Evolutionary conservation across 2,888 invertebrate genomes (phyloP).

Genomic region (Melipona bicolor): DNA sequence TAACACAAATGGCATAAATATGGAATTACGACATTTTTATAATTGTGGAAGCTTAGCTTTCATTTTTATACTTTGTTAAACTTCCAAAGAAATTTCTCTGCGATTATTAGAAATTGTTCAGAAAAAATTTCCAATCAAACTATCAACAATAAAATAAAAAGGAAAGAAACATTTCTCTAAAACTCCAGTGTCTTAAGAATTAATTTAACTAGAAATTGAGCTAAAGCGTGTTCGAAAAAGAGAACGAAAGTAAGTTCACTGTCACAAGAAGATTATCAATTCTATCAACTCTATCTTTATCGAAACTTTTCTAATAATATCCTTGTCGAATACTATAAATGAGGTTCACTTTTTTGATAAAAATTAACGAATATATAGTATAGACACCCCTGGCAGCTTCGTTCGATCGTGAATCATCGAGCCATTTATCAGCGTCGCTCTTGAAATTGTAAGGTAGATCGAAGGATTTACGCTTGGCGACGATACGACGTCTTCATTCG

Average conservation of each 20-base stretch:
- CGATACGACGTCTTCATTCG: conserved; percentile 24
- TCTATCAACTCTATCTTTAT: not conserved
- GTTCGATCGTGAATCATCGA: conserved; percentile 18
- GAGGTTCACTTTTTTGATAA: too few species aligned
- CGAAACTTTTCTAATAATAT: not conserved
- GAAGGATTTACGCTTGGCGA: conserved; percentile 52
- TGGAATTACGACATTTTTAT: too few species aligned
- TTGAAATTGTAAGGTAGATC: conserved; percentile 38
- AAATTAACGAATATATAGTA: not conserved
- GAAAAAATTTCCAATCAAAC: too few species aligned
- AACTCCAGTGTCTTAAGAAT: too few species aligned
- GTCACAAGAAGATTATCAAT: not conserved
- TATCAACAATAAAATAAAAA: too few species aligned
- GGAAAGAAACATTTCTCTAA: too few species aligned
- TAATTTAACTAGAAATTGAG: too few species aligned
- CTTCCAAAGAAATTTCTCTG: too few species aligned
- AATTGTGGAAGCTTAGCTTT: too few species aligned
- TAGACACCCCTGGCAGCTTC: not conserved
- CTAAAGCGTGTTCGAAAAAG: not conserved
- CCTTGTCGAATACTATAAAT: not conserved
- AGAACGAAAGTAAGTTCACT: not conserved
- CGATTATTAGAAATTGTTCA: too few species aligned
- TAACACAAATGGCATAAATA: not conserved
- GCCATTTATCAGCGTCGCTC: conserved; percentile 21
- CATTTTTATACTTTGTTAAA: too few species aligned